Evolutionary conservation across 2,113 vertebrate genomes (phyloP).

Genomic region (Cyanistes caeruleus): DNA sequence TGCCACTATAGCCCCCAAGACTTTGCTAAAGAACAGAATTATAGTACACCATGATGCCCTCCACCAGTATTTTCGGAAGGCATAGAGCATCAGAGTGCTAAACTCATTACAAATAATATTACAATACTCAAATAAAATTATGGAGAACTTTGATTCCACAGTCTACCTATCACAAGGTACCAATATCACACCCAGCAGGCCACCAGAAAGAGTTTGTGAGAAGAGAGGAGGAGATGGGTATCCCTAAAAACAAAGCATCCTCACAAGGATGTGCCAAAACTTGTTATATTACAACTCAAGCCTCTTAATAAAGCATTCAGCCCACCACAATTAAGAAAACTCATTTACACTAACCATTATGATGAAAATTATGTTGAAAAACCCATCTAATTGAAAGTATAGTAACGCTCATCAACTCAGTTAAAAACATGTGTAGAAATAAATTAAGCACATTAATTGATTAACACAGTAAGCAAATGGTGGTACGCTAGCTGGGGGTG

Average conservation of each 20-base stretch:
- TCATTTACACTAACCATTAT: not conserved
- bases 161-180: not conserved
- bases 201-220: not conserved
- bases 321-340: not conserved
- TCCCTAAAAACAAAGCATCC: not conserved
- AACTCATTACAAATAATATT: not conserved
- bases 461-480: not conserved
- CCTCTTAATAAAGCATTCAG: not conserved
- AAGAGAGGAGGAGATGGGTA: not conserved
- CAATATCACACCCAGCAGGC: not conserved
- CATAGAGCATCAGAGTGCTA: not conserved
- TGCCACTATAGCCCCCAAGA: not conserved
- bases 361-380: conserved; percentile 7
- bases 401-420: not conserved
- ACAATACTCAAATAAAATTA: not conserved
- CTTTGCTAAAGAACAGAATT: not conserved
- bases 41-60: not conserved
- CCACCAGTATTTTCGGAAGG: not conserved
- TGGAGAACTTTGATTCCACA: not conserved
- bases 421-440: not conserved
- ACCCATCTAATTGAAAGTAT: not conserved
- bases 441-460: conserved; percentile 24
- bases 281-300: not conserved
- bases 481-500: not conserved
- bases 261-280: not conserved